A percentile compares a stretch with the other conserved stretches of the same genome.
Conservation (phyloP, 2,888 invertebrate genomes). For the Zaprionus bogoriensis region DNA sequence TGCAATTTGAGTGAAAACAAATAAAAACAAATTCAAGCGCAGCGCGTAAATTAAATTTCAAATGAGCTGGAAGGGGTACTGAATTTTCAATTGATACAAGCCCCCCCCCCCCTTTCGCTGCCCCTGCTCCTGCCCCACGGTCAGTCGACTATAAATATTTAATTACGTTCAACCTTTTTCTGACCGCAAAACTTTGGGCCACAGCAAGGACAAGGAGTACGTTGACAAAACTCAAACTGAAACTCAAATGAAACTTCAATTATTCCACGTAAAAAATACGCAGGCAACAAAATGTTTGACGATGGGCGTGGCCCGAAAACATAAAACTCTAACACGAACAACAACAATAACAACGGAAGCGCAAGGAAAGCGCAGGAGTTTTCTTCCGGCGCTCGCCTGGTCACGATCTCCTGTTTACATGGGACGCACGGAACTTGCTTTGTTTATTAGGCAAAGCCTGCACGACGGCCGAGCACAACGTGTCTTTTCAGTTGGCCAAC, state of each 20-base stretch:
- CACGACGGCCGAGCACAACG: constrained; percentile 35
- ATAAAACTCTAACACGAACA: no score
- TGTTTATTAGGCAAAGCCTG: constrained; percentile 29
- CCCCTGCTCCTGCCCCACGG: not conserved
- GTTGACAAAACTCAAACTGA: constrained; percentile 21
- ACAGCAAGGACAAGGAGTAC: constrained; percentile 16
- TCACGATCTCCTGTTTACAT: constrained; percentile 72
- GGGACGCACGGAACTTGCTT: constrained; percentile 41
- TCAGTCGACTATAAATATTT: constrained; percentile 67
- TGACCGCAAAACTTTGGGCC: constrained; percentile 50
- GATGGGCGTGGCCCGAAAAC: constrained; percentile 25
- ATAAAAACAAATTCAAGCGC: constrained; percentile 54
- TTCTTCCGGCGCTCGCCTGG: constrained; percentile 42
- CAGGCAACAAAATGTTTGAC: constrained; percentile 31
- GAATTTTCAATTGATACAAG: constrained; percentile 67
- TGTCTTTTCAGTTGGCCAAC: constrained; percentile 44
- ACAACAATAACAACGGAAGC: constrained; percentile 9
- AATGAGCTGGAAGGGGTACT: constrained; percentile 7
- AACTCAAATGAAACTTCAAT: constrained; percentile 73
- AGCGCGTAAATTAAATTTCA: constrained; percentile 59
- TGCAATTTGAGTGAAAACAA: constrained; percentile 67
- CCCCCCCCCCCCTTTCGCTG: not conserved
- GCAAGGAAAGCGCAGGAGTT: constrained; percentile 7
- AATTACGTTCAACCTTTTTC: constrained; percentile 70
- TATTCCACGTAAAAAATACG: constrained; percentile 76